These are phyloP conservation scores for Muraenolepis orangiensis DNA, from an alignment of 2,797 vertebrate genomes.

Conservation along the genomic window DNA sequence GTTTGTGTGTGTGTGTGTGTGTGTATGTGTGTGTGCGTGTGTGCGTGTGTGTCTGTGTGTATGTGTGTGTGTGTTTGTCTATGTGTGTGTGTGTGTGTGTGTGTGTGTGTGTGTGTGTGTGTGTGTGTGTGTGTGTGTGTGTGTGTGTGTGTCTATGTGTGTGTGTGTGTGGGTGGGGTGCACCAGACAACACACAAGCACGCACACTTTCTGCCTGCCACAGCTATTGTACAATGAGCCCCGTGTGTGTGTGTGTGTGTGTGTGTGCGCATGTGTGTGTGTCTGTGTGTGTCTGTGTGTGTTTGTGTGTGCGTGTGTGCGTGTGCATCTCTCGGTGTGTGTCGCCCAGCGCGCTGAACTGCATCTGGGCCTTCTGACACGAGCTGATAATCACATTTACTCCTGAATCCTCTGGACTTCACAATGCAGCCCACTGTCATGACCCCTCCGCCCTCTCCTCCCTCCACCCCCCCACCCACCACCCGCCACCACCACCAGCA, in stretches of 20 bases:
- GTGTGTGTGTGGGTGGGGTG: too few species aligned
- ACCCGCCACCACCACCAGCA: too few species aligned
- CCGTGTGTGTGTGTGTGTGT: not conserved
- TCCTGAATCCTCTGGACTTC: constrained; percentile 89
- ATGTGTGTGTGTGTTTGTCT: too few species aligned
- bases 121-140: constrained; percentile 1
- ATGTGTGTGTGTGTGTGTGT: constrained; percentile 2
- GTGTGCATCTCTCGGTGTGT: constrained; percentile 59
- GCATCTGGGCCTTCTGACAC: constrained; percentile 98
- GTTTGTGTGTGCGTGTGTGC: too few species aligned
- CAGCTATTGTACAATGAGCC: too few species aligned
- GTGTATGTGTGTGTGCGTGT: too few species aligned
- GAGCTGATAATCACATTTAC: constrained; percentile 99
- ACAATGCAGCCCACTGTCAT: constrained; percentile 96
- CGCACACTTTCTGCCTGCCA: too few species aligned
- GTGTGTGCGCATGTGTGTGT: constrained; percentile 11
- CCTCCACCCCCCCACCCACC: constrained; percentile 21
- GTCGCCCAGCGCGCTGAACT: constrained; percentile 94
- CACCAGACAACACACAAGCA: too few species aligned
- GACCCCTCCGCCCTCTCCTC: constrained; percentile 28
- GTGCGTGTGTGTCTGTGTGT: too few species aligned
- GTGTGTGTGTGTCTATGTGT: too few species aligned
- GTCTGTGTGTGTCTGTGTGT: constrained; percentile 25
- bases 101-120: constrained; percentile 22
- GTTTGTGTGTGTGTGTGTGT: constrained; percentile 31